Conservation (phyloP, 1,140 invertebrate genomes). For the Adelges cooleyi region DNA sequence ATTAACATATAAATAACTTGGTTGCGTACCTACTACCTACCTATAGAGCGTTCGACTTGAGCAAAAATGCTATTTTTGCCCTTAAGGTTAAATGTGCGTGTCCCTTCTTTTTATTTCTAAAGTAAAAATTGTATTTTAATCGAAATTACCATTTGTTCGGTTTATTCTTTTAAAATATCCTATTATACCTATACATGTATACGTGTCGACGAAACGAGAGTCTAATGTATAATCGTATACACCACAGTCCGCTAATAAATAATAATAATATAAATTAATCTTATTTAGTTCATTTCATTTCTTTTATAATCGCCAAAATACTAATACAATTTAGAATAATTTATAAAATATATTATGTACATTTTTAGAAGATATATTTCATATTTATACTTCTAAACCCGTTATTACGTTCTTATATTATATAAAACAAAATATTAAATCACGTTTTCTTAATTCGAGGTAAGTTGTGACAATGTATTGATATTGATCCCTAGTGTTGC, state of each 20-base stretch:
- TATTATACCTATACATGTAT: not conserved
- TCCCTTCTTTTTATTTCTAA: not conserved
- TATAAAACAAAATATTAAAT: too few relatives aligned
- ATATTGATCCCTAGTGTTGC: too few relatives aligned
- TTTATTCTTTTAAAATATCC: constrained; percentile 9
- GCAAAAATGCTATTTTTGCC: not conserved
- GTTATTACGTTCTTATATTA: too few relatives aligned
- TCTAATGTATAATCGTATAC: not conserved
- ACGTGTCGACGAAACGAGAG: not conserved
- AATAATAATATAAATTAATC: constrained; percentile 19
- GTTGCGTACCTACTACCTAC: not conserved
- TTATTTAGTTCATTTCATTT: not conserved
- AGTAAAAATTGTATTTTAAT: constrained; percentile 14
- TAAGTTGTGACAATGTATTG: too few relatives aligned
- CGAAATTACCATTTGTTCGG: constrained; percentile 18
- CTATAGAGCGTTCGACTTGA: not conserved
- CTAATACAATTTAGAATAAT: too few relatives aligned
- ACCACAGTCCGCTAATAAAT: not conserved
- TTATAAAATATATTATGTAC: too few relatives aligned
- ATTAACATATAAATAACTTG: constrained; percentile 25
- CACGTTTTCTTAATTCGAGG: too few relatives aligned
- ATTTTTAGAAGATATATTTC: too few relatives aligned
- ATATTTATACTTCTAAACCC: too few relatives aligned
- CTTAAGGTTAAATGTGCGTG: constrained; percentile 3
- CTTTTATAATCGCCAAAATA: not conserved